These are phyloP conservation scores for Leptestheria dahalacensis DNA, from an alignment of 1,140 invertebrate genomes.

Conservation along the genomic window DNA sequence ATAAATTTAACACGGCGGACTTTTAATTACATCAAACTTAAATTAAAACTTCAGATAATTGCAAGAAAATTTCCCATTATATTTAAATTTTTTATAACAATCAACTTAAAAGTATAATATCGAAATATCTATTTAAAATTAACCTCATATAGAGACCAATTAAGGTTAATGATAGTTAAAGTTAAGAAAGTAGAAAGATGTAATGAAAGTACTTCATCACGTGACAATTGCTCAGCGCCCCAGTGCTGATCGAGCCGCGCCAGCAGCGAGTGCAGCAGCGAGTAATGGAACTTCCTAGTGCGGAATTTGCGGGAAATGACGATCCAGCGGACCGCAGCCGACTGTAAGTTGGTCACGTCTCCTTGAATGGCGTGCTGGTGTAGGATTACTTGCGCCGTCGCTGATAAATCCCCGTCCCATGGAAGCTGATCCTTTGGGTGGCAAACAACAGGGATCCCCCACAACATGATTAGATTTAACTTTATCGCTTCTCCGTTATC, in stretches of 20 bases:
- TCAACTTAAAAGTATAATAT: too few species aligned
- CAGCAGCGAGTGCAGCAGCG: constrained; percentile 43
- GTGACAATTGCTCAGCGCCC: constrained; percentile 42
- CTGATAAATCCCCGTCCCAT: constrained; percentile 60
- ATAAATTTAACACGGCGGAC: too few species aligned
- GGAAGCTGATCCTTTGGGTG: constrained; percentile 23
- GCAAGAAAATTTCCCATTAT: too few species aligned
- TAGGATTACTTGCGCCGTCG: constrained; percentile 69
- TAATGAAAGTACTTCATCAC: constrained; percentile 48
- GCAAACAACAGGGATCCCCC: too few species aligned
- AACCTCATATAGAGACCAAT: too few species aligned
- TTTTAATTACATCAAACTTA: too few species aligned
- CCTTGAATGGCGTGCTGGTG: constrained; percentile 92
- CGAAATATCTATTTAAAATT: too few species aligned
- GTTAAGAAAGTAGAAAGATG: neutral
- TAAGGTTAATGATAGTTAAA: too few species aligned
- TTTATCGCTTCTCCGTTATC: too few species aligned
- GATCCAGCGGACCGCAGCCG: constrained; percentile 65
- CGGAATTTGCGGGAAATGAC: constrained; percentile 58
- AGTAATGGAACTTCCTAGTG: constrained; percentile 52
- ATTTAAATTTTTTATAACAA: too few species aligned
- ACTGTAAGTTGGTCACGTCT: constrained; percentile 75
- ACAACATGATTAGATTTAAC: too few species aligned
- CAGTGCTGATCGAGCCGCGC: constrained; percentile 48
- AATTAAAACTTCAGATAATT: too few species aligned